Percentiles rank a stretch among this genome's conserved stretches.
Conservation (phyloP, 2,797 vertebrate species). For the Poeciliopsis infans region DNA sequence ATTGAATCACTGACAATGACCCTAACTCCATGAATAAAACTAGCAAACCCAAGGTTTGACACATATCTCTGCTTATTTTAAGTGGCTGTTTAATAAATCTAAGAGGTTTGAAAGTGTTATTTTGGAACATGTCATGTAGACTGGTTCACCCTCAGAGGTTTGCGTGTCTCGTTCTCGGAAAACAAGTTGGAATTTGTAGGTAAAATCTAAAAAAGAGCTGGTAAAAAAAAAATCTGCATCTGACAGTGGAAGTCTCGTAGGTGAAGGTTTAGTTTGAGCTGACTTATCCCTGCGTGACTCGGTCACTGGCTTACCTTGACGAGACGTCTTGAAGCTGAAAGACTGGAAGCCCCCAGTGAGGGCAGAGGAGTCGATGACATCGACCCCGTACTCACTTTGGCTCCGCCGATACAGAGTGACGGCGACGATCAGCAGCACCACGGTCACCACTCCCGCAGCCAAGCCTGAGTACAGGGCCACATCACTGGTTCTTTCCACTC, state of each 20-base stretch:
- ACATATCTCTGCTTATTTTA: no score
- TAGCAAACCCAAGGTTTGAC: no score
- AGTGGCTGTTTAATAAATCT: no score
- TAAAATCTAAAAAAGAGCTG: not conserved
- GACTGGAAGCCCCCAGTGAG: constrained; percentile 97
- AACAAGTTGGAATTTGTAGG: not conserved
- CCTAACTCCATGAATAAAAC: not conserved
- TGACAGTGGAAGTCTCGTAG: constrained; percentile 1
- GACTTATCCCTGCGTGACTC: not conserved
- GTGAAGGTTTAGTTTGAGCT: not conserved
- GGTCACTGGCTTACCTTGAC: constrained; percentile 87
- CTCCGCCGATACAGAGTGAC: constrained; percentile 92
- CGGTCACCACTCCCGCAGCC: constrained; percentile 90
- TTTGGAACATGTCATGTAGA: no score
- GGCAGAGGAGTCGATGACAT: constrained; percentile 96
- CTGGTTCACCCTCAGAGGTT: not conserved
- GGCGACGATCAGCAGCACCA: constrained; percentile 89
- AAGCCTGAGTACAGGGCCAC: constrained; percentile 94
- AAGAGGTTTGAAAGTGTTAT: no score
- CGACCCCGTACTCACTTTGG: constrained; percentile 96
- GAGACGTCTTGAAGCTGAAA: constrained; percentile 97
- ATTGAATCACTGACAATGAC: not conserved
- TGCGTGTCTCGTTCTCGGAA: not conserved
- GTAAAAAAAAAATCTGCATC: not conserved
- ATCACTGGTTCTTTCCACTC: constrained; percentile 88